A percentile compares a stretch with the other conserved stretches of the same genome.
Evolutionary conservation across 2,888 invertebrate species (phyloP).

Genomic region (Lycophotia porphyrea): DNA sequence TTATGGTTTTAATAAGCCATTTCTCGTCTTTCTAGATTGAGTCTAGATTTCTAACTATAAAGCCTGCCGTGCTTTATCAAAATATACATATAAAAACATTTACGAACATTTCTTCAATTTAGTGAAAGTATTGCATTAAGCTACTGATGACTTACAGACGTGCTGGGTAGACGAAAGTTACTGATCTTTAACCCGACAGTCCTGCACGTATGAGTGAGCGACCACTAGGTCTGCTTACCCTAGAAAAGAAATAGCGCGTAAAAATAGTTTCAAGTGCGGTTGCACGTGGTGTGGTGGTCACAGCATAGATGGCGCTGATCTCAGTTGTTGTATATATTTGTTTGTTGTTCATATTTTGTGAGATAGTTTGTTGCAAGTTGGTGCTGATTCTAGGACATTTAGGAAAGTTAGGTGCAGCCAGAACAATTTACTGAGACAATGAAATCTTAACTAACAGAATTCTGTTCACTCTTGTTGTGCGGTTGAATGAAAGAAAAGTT

Average conservation of each 20-base stretch:
- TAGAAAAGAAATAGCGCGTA: slow-evolving; percentile 34
- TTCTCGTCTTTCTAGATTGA: not conserved
- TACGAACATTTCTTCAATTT: not conserved
- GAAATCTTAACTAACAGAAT: not conserved
- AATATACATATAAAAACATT: not conserved
- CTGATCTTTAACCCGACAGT: slow-evolving; percentile 47
- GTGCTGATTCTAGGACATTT: not conserved
- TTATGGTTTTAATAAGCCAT: not conserved
- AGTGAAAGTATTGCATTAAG: slow-evolving; percentile 33
- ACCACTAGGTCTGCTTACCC: slow-evolving; percentile 26
- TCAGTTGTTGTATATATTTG: not conserved
- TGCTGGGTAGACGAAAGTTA: slow-evolving; percentile 22
- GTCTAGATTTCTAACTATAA: not conserved
- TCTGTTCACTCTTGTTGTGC: not conserved
- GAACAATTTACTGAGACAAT: not conserved
- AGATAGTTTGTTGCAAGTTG: not conserved
- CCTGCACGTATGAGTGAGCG: not conserved
- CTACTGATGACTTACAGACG: slow-evolving; percentile 17
- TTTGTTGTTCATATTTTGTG: too few relatives aligned
- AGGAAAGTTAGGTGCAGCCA: not conserved
- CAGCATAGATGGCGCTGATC: slow-evolving; percentile 43
- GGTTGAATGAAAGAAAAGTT: not conserved
- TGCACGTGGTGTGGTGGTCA: not conserved
- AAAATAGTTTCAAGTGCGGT: slow-evolving; percentile 11
- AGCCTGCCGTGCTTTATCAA: not conserved